Evolutionary conservation across 2,888 invertebrate species (phyloP).

Genomic region (Leucania comma): DNA sequence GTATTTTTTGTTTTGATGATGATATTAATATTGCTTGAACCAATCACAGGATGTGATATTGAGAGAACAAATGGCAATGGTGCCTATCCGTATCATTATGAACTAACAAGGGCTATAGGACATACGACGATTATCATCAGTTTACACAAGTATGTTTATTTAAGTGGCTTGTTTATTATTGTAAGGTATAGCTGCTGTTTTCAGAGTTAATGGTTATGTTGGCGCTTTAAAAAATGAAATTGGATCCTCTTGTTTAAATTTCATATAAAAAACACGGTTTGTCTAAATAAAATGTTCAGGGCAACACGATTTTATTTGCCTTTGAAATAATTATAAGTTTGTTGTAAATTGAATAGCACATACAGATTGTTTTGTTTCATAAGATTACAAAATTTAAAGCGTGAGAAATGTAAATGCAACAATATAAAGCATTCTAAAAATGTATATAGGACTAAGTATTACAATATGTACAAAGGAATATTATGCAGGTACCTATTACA

Average conservation of each 20-base stretch:
- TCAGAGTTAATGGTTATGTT: not conserved
- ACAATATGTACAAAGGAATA: not conserved
- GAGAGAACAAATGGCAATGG: not conserved
- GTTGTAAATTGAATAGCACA: constrained; percentile 35
- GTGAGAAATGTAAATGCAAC: constrained; percentile 32
- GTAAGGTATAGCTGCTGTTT: constrained; percentile 19
- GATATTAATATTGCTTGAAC: not conserved
- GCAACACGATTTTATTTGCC: not conserved
- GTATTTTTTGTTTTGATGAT: not conserved
- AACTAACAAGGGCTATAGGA: not conserved
- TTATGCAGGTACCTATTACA: not conserved
- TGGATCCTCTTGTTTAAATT: not conserved
- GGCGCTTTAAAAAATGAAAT: constrained; percentile 1
- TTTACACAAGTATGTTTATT: constrained; percentile 10
- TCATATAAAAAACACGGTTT: not conserved
- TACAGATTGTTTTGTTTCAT: constrained; percentile 25
- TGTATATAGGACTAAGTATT: not conserved
- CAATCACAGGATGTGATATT: not conserved
- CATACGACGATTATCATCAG: not conserved
- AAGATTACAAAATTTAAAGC: constrained; percentile 12
- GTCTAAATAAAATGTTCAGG: constrained; percentile 10
- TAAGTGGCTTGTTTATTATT: not conserved
- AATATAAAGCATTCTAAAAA: not conserved
- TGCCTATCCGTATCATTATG: not conserved
- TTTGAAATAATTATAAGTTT: constrained; percentile 35